These are phyloP conservation scores for Hermaeophaga mercurialis DNA, from an alignment of 2,888 invertebrate species.

Conservation along the genomic window DNA sequence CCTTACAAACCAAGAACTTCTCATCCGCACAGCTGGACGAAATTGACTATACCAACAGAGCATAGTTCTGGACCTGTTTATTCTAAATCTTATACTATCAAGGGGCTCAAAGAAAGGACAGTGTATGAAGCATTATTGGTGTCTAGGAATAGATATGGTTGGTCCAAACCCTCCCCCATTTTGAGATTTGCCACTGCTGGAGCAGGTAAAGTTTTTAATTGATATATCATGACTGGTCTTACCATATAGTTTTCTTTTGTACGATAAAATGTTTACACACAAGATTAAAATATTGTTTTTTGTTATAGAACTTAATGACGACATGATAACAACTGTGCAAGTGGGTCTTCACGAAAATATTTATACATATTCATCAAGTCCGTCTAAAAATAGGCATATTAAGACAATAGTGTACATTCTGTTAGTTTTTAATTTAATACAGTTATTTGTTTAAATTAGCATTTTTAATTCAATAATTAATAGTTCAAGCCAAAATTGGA, in stretches of 20 bases:
- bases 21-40: slow-evolving; percentile 64
- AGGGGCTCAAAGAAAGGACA: slow-evolving; percentile 73
- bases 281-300: slow-evolving; percentile 4
- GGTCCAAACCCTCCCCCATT: slow-evolving; percentile 78
- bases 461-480: too few relatives aligned
- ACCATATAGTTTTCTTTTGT: too few relatives aligned
- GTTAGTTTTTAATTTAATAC: slow-evolving; percentile 14
- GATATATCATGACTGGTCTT: too few relatives aligned
- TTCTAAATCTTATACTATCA: slow-evolving; percentile 74
- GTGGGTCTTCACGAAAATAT: slow-evolving; percentile 47
- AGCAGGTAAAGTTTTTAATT: slow-evolving; percentile 71
- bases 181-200: slow-evolving; percentile 78
- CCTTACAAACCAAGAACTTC: slow-evolving; percentile 54
- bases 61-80: slow-evolving; percentile 73
- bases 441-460: slow-evolving; percentile 10
- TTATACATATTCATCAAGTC: slow-evolving; percentile 42
- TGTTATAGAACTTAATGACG: slow-evolving; percentile 49
- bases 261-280: too few relatives aligned
- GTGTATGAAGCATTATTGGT: slow-evolving; percentile 79
- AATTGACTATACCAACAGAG: slow-evolving; percentile 72
- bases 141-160: slow-evolving; percentile 85
- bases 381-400: slow-evolving; percentile 17
- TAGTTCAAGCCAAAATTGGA: too few relatives aligned
- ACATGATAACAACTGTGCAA: slow-evolving; percentile 51
- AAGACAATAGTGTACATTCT: slow-evolving; percentile 10